Base-by-base conservation (phyloP, 2,888 invertebrate species). In the Hemaris fuciformis region DNA sequence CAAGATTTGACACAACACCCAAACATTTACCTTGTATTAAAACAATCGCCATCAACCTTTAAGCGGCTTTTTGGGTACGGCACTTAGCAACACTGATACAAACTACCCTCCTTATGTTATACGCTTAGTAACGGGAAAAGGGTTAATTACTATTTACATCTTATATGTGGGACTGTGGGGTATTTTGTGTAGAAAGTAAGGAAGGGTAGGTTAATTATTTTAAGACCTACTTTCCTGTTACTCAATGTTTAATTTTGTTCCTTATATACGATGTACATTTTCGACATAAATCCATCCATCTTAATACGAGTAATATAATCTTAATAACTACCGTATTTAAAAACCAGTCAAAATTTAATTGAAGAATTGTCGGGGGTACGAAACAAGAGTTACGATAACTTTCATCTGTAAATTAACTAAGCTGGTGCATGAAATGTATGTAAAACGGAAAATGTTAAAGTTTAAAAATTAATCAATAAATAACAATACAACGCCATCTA, bases 41-140 rank as follows among this genome's bases (percentile, higher is more conserved):
- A 60, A 59, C 62, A 68, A 64, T 60, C 66, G 20, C 57, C 62
- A 64, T 64, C 62, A 63, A 70, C 66, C 69, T 63, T 46, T 69
- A 72, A 70, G 68, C 70, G 61, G 66, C 64, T 71, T 67, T 73
- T 71, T 68, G 69, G 68, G 66, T 23, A 59, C 59, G 46, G 61
- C 62, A 72, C 69, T 74, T 72, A 70, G 61, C 45, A 31, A 66
- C 66, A 31, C 34, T 42, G 56, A 59, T 64, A 63, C 58, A 61
- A 65, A 69, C 57, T 64, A 66, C 59, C 62, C 38, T 34, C 22
- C 15, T 38, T 13, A 3, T 38, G n/a, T n/a, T n/a, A n/a, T 61
- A 41, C 38, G 57, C 64, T 69, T 64, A 43, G 43, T 13, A 25
- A 27, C 23, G 43, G 22, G 31, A 31, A 43, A 58, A 27, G 58